Evolutionary conservation across 1,140 invertebrate genomes (phyloP), one percentile per base, ranked within the genome.

Genomic region (Lineus longissimus): DNA sequence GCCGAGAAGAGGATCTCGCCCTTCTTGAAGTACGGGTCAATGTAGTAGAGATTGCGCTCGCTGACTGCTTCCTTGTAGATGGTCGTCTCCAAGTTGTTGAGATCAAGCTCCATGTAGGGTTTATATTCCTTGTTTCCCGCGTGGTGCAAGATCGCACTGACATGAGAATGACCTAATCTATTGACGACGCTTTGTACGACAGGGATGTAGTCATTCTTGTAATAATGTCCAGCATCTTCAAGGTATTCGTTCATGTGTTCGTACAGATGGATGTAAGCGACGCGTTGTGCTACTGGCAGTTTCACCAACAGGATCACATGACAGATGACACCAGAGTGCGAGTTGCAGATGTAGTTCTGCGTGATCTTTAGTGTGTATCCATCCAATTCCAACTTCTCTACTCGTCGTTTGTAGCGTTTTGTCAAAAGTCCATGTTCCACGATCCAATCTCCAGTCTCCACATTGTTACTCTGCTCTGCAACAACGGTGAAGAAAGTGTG

Each of bases 281-380:
- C 25, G n/a, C 47, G 47, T 19, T 51, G n/a, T 15, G 4, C 33
- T 36, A 7, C 33, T 23, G 19, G 47, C 4, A 27, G 47, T n/a
- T 19, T 4, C 6, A 19, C 4, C 47, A 51, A 7, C 47, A 51
- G n/a, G n/a, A 51, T 27, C 6, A n/a, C n/a, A 51, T 27, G n/a
- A 27, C 47, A 51, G 19, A 23, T 51, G n/a, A 19, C 25, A n/a
- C 25, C 47, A 4, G n/a, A 19, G 47, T 51, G 47, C 6, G 47
- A 51, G 47, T 51, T 23, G 47, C 47, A 51, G 47, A 51, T 27
- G 47, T 51, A 51, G 47, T n/a, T 51, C n/a, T 51, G 47, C 19
- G 25, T 51, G 4, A 51, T 23, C n/a, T 51, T 51, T n/a, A 51
- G n/a, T 51, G 4, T 6, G 47, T 51, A 51, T 7, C 47, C 47